Evolutionary conservation across 1,140 invertebrate genomes (phyloP).

Genomic region (Ostrea denselamellosa): DNA sequence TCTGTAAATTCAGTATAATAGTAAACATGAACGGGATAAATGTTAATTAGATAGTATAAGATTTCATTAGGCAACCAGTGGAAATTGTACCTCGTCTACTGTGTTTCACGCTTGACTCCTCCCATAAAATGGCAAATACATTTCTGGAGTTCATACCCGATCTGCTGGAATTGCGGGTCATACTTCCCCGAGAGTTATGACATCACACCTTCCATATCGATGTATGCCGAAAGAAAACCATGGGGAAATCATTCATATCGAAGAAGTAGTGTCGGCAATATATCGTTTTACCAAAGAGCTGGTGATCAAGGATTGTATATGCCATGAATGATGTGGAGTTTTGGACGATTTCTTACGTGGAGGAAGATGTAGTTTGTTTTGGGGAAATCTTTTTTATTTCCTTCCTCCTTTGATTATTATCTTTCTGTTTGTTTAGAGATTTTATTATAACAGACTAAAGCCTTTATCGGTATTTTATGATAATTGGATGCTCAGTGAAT

Average conservation of each 20-base stretch:
- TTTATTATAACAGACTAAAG: too few relatives aligned
- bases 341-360: not conserved
- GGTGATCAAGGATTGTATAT: not conserved
- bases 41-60: not conserved
- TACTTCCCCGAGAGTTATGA: slow-evolving; percentile 56
- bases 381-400: too few relatives aligned
- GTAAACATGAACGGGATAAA: too few relatives aligned
- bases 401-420: too few relatives aligned
- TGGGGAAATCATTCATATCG: slow-evolving; percentile 53
- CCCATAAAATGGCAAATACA: not conserved
- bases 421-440: too few relatives aligned
- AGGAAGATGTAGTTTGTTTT: not conserved
- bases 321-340: not conserved
- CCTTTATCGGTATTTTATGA: not conserved
- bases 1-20: too few relatives aligned
- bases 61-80: not conserved
- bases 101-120: not conserved
- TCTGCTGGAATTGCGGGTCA: not conserved
- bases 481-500: not conserved
- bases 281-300: slow-evolving; percentile 40
- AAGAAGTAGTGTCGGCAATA: slow-evolving; percentile 54
- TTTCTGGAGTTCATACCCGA: not conserved
- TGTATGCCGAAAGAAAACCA: slow-evolving; percentile 49
- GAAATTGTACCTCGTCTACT: not conserved
- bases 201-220: slow-evolving; percentile 51